Evolutionary conservation across 2,888 invertebrate species (phyloP).

Genomic region (Agriopis leucophaearia): DNA sequence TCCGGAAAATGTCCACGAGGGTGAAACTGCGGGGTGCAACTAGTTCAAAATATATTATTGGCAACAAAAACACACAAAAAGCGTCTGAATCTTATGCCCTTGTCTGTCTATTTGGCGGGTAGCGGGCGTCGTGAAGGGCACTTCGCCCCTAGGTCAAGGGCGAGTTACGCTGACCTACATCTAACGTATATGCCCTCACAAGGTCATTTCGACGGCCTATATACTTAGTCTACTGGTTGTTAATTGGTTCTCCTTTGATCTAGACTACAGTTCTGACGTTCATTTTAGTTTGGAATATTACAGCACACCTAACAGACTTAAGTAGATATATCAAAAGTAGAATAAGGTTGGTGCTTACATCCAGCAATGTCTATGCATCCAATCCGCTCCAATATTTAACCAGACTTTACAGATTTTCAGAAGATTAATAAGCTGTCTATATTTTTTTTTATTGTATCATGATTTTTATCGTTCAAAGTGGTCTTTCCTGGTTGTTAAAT

Average conservation of each 20-base stretch:
- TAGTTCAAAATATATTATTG: conserved; percentile 28
- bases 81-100: conserved; percentile 54
- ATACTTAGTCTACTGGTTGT: conserved; percentile 57
- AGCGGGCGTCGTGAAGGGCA: conserved; percentile 70
- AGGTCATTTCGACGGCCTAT: conserved; percentile 63
- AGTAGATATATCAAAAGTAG: too few relatives aligned
- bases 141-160: conserved; percentile 79
- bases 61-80: conserved; percentile 33
- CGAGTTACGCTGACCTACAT: conserved; percentile 80
- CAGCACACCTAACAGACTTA: too few relatives aligned
- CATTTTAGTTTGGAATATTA: conserved; percentile 2
- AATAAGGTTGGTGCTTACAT: background rate
- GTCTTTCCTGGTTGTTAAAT: too few relatives aligned
- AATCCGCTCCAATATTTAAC: too few relatives aligned
- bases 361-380: background rate
- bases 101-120: conserved; percentile 66
- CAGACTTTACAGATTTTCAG: background rate
- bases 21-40: background rate
- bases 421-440: background rate
- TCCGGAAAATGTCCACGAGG: too few relatives aligned
- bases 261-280: conserved; percentile 21
- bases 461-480: too few relatives aligned
- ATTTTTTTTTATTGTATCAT: background rate
- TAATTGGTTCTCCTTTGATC: conserved; percentile 50
- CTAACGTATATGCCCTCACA: conserved; percentile 69